Evolutionary conservation across 1,140 invertebrate genomes (phyloP).

Genomic region (Drosophila tropicalis): DNA sequence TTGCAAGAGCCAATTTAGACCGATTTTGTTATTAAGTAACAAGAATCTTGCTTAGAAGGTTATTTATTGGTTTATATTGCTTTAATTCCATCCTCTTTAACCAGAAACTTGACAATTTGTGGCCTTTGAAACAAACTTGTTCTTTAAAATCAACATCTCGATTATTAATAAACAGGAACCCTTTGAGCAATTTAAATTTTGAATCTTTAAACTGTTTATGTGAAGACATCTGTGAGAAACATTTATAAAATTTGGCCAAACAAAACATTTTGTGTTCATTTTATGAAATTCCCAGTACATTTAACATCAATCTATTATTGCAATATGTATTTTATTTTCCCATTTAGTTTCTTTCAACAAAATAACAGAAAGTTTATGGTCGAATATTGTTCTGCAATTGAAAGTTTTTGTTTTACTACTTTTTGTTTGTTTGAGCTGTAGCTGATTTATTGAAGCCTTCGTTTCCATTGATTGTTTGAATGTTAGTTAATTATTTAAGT

Average conservation of each 20-base stretch:
- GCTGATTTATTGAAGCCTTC: conserved; percentile 32
- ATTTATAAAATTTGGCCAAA: neutral
- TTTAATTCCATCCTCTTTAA: too few species aligned
- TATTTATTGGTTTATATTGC: neutral
- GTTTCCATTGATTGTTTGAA: conserved; percentile 24
- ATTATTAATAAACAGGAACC: too few species aligned
- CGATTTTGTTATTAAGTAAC: neutral
- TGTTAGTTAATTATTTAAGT: neutral
- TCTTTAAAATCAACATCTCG: too few species aligned
- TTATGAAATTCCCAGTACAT: conserved; percentile 18
- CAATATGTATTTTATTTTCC: neutral
- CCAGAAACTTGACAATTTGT: too few species aligned
- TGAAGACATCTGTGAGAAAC: neutral
- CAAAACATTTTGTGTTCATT: conserved; percentile 14
- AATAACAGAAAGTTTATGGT: neutral
- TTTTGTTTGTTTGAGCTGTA: neutral
- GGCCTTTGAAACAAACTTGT: too few species aligned
- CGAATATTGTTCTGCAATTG: neutral
- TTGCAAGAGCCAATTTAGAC: neutral
- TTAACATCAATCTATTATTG: conserved; percentile 19
- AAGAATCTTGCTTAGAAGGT: too few species aligned
- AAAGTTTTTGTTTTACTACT: neutral
- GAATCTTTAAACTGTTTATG: neutral
- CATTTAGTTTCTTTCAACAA: neutral
- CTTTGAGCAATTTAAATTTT: too few species aligned